Evolutionary conservation across 1,140 invertebrate genomes (phyloP).

Genomic region (Orchesella cincta): DNA sequence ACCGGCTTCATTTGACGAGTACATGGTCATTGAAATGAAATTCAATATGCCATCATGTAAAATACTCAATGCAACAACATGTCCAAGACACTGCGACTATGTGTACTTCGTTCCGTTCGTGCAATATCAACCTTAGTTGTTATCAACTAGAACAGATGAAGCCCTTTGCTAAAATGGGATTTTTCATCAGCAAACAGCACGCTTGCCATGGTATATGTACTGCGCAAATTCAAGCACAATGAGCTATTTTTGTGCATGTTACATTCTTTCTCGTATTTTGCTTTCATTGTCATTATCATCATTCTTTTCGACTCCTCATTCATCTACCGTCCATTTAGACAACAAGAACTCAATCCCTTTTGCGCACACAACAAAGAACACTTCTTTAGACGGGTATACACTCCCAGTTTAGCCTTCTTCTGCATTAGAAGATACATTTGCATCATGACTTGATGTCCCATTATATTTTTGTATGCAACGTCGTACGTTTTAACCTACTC

Average conservation of each 20-base stretch:
- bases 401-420: too few species aligned
- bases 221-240: neutral
- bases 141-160: too few species aligned
- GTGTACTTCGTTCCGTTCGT: too few species aligned
- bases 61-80: too few species aligned
- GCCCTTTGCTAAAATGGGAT: neutral
- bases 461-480: too few species aligned
- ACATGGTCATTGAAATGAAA: conserved; percentile 9
- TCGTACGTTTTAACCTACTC: too few species aligned
- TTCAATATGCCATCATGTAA: too few species aligned
- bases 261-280: neutral
- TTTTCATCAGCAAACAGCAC: neutral
- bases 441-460: too few species aligned
- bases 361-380: neutral
- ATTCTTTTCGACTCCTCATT: neutral
- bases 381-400: too few species aligned
- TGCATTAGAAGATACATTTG: too few species aligned
- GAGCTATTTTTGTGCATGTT: neutral
- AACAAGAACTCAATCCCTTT: neutral
- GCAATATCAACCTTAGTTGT: too few species aligned
- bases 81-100: too few species aligned
- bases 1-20: conserved; percentile 14
- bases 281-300: neutral
- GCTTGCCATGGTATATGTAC: neutral
- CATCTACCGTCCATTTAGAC: neutral